Conservation (phyloP, 2,113 vertebrate species). For the Plecotus auritus region DNA sequence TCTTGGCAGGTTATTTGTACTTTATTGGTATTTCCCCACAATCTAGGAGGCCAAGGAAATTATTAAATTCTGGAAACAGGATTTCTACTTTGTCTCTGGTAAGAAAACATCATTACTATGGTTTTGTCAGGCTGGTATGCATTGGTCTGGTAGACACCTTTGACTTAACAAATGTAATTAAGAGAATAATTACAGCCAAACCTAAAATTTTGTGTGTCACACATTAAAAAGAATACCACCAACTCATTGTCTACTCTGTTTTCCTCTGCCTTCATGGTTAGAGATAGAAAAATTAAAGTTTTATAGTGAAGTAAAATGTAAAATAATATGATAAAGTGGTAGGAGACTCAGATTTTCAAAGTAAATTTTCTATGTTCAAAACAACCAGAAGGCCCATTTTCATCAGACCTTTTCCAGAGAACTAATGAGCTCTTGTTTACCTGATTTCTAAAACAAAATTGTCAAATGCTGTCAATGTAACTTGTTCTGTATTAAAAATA, state of each 20-base stretch:
- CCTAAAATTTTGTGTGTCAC: background rate
- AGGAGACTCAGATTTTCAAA: conserved; percentile 6
- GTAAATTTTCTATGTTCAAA: conserved; percentile 2
- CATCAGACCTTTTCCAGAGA: background rate
- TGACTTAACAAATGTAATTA: background rate
- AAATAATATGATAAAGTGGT: background rate
- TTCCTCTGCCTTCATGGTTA: background rate
- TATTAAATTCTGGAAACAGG: background rate
- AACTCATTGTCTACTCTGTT: background rate
- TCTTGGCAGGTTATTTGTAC: background rate
- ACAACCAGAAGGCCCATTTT: background rate
- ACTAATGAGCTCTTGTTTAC: background rate
- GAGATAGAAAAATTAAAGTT: background rate
- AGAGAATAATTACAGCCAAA: conserved; percentile 3
- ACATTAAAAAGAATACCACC: background rate
- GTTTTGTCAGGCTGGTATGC: background rate
- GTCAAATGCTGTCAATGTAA: background rate
- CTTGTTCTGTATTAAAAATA: background rate
- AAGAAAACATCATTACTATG: background rate
- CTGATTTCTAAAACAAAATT: background rate
- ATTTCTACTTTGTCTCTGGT: background rate
- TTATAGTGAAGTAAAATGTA: conserved; percentile 10
- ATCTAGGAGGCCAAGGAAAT: background rate
- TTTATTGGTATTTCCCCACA: background rate
- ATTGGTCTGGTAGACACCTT: background rate